Conservation (phyloP, 1,140 invertebrate genomes). For the Druon quercuslanigerum region DNA sequence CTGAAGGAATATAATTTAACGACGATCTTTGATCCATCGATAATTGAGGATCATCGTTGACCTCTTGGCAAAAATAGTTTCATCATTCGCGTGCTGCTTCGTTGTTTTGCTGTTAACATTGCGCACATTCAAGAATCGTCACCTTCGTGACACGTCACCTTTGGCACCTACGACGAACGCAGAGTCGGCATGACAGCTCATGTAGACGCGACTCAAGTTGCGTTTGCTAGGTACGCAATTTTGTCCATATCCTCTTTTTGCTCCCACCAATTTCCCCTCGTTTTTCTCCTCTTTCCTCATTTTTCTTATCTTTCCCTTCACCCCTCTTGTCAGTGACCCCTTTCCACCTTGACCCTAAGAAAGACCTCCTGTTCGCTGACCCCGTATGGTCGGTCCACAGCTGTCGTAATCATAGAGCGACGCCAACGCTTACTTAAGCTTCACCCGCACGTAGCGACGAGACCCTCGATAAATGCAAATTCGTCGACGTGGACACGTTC, state of each 20-base stretch:
- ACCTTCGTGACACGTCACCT: slow-evolving; percentile 69
- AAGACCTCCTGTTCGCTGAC: slow-evolving; percentile 57
- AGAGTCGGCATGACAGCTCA: slow-evolving; percentile 37
- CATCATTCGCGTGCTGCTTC: slow-evolving; percentile 23
- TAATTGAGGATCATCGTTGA: slow-evolving; percentile 35
- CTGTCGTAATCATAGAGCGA: slow-evolving; percentile 49
- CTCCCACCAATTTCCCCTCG: slow-evolving; percentile 36
- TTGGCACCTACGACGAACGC: slow-evolving; percentile 57
- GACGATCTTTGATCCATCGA: slow-evolving; percentile 39
- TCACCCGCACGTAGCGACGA: slow-evolving; percentile 57
- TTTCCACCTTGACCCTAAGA: slow-evolving; percentile 57
- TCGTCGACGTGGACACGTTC: slow-evolving; percentile 45
- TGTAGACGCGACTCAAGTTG: slow-evolving; percentile 31
- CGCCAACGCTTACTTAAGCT: slow-evolving; percentile 57
- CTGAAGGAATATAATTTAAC: slow-evolving; percentile 6
- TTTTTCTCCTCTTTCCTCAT: neutral
- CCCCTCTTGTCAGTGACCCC: slow-evolving; percentile 43
- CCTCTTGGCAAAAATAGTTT: slow-evolving; percentile 14
- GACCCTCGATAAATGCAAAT: slow-evolving; percentile 64
- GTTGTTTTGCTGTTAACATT: slow-evolving; percentile 36
- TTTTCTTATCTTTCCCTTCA: neutral
- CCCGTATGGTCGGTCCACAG: slow-evolving; percentile 40
- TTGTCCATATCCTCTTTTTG: slow-evolving; percentile 38
- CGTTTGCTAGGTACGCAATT: slow-evolving; percentile 31
- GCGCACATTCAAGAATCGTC: slow-evolving; percentile 60